These are phyloP conservation scores for Diprion similis DNA, from an alignment of 1,140 invertebrate genomes.

Conservation along the genomic window DNA sequence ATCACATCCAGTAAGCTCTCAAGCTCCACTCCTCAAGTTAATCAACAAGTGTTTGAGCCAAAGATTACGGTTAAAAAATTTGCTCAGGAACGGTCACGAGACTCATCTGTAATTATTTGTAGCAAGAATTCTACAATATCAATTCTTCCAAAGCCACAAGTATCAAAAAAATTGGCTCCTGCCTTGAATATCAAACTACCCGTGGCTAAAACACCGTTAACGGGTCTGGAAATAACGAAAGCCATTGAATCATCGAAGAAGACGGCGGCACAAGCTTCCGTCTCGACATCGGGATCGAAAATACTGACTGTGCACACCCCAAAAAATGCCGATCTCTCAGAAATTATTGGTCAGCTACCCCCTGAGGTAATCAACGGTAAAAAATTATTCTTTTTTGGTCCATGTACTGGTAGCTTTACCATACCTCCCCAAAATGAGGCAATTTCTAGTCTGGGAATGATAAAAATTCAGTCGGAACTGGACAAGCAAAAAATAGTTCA, in stretches of 20 bases:
- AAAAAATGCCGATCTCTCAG: slow-evolving; percentile 37
- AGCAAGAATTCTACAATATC: not conserved
- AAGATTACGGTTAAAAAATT: slow-evolving; percentile 44
- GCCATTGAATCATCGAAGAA: not conserved
- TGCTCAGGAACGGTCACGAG: slow-evolving; percentile 28
- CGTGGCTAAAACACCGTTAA: not conserved
- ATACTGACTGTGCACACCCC: slow-evolving; percentile 40
- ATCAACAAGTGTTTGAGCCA: slow-evolving; percentile 4
- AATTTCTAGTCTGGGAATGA: not conserved
- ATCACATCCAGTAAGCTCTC: not conserved
- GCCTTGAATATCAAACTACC: not conserved
- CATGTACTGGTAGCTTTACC: slow-evolving; percentile 28
- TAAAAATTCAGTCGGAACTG: not conserved
- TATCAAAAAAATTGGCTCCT: not conserved
- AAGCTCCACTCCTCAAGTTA: not conserved
- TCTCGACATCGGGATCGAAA: slow-evolving; percentile 26
- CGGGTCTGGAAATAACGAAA: not conserved
- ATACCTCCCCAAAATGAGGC: not conserved
- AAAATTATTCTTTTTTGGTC: slow-evolving; percentile 42
- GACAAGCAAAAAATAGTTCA: not conserved
- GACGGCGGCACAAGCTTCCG: not conserved
- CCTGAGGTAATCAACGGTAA: slow-evolving; percentile 38
- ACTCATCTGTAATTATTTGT: not conserved
- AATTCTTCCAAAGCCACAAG: not conserved
- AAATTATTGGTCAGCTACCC: slow-evolving; percentile 43